Base-by-base conservation (phyloP, 2,797 vertebrate species). In the Perodicticus potto region DNA sequence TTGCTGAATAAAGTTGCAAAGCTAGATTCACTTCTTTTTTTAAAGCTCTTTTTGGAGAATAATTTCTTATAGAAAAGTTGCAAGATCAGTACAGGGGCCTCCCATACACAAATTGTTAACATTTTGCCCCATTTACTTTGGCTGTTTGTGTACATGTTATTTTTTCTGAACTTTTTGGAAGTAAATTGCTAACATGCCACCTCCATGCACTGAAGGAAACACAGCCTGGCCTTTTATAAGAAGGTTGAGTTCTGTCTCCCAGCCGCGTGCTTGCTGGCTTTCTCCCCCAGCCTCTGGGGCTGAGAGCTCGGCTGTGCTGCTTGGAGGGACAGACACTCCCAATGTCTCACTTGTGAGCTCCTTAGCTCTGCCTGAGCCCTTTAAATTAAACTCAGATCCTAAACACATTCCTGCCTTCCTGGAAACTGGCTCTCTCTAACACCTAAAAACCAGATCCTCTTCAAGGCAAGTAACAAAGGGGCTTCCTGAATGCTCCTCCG, bases 1-100 rank as follows among this genome's bases (percentile, higher is more conserved):
- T 25, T 88, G 81, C 80, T 80, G 17, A 83, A 40, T 92, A 73
- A 92, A 88, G 78, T 88, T 86, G 40, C 25, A 67, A 67, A 92
- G 49, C 80, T 74, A 43, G 23, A 25, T 40, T 7, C 20, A 3
- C 57, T n/a, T 23, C 27, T 17, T 1, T 53, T 65, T 74, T 81
- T 8, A 19, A 37, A 57, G 19, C 40, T 19, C 20, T 34, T 72
- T 63, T 63, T 65, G 20, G 83, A 20, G 37, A 65, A 74, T 67
- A 40, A 74, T 76, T 90, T 89, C 76, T 34, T 73, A 27, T 11
- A 78, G 27, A 45, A 53, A 96, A 76, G 73, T 94, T 91, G 65
- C 70, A 77, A 91, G 17, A 32, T 53, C 5, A 57, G 45, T 69
- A 19, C 85, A 72, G 8, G 90, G 63, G 80, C 63, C 84, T n/a